Conservation (phyloP, 1,140 invertebrate genomes). For the Ctenoplectra terminalis region DNA sequence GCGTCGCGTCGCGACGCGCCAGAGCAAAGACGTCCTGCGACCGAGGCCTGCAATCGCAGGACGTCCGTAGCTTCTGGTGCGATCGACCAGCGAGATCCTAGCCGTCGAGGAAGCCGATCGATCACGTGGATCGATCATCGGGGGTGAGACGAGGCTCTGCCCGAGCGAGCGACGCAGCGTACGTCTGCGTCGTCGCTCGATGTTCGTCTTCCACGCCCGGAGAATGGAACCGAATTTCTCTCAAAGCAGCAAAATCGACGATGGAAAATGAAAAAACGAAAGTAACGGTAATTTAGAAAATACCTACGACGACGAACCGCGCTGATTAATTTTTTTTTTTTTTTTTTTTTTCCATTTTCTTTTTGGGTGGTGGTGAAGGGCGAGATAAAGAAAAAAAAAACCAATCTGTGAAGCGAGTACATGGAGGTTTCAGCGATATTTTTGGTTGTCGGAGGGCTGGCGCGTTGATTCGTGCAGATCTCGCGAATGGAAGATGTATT, state of each 20-base stretch:
- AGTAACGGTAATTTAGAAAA: background rate
- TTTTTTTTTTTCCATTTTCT: background rate
- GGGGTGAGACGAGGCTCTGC: conserved; percentile 7
- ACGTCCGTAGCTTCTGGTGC: conserved; percentile 71
- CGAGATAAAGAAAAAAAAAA: background rate
- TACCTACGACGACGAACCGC: conserved; percentile 21
- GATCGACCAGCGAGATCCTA: conserved; percentile 51
- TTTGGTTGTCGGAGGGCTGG: background rate
- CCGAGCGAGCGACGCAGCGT: conserved; percentile 71
- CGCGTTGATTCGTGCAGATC: conserved; percentile 11
- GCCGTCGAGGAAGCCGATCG: background rate
- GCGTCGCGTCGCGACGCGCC: conserved; percentile 63
- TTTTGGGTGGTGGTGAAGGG: background rate
- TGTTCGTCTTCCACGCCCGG: background rate
- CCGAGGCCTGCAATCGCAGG: conserved; percentile 81
- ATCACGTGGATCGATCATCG: background rate
- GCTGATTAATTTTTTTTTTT: background rate
- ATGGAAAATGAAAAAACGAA: background rate
- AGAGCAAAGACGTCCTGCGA: conserved; percentile 75
- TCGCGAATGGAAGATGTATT: background rate
- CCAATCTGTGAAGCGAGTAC: too few relatives aligned
- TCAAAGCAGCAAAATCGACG: conserved; percentile 11
- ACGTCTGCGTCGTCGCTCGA: conserved; percentile 73
- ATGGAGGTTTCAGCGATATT: background rate
- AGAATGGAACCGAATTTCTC: background rate